A percentile compares a stretch with the other conserved stretches of the same genome.
Conservation (phyloP, 2,797 vertebrate genomes). For the Coracias cyanogaster region DNA sequence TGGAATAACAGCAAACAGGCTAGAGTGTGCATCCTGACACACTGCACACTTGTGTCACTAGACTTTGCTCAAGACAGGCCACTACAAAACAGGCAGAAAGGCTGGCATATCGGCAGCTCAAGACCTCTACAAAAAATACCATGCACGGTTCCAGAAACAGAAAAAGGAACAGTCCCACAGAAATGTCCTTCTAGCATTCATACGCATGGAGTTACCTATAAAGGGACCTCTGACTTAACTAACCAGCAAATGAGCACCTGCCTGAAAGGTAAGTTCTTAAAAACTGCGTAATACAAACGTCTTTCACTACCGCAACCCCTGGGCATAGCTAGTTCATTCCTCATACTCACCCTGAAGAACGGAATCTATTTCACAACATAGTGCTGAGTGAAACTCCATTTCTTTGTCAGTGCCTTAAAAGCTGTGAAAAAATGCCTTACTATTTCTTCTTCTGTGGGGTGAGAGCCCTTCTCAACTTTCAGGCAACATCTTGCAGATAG, state of each 20-base stretch:
- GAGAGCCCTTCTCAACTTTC: neutral
- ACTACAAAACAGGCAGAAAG: neutral
- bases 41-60: neutral
- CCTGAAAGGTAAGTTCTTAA: neutral
- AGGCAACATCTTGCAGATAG: neutral
- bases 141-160: neutral
- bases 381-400: neutral
- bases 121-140: neutral
- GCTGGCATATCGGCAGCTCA: neutral
- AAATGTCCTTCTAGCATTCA: neutral
- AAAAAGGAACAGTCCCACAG: neutral
- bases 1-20: neutral
- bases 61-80: neutral
- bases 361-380: neutral
- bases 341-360: neutral
- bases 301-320: fast-evolving
- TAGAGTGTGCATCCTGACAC: neutral
- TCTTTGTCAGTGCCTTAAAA: constrained; percentile 8
- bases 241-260: fast-evolving
- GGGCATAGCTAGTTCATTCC: neutral
- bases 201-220: fast-evolving
- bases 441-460: neutral
- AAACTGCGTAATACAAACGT: fast-evolving
- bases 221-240: neutral
- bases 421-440: neutral